These are phyloP conservation scores for Umimayanthus kanabou DNA, from an alignment of 92 coral and sea anemone species.

Conservation along the genomic window DNA sequence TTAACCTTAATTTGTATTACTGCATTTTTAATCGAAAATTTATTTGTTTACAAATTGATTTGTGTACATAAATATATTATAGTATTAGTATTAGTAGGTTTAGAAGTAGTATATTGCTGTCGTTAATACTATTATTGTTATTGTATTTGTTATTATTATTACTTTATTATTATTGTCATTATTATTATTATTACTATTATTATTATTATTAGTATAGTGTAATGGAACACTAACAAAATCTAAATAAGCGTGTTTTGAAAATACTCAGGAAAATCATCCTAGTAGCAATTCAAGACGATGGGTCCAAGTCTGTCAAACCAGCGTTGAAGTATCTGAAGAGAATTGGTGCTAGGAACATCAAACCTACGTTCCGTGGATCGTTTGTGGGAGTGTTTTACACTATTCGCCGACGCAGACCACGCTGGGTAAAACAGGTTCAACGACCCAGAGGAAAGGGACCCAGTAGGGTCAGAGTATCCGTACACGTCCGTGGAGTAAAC, in stretches of 20 bases:
- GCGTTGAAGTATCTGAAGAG: constrained; percentile 15
- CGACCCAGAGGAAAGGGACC: constrained; percentile 22
- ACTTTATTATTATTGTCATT: too few species aligned
- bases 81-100: too few species aligned
- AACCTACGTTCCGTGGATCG: not conserved
- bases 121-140: too few species aligned
- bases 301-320: constrained; percentile 20
- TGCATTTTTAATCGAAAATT: too few species aligned
- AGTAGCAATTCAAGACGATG: constrained; percentile 31
- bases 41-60: too few species aligned
- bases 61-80: too few species aligned
- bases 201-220: too few species aligned
- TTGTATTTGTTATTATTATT: too few species aligned
- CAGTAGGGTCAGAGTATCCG: not conserved
- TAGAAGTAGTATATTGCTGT: too few species aligned
- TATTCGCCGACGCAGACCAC: constrained; percentile 25
- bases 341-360: constrained; percentile 18
- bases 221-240: not conserved
- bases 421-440: constrained; percentile 28
- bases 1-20: too few species aligned
- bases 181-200: too few species aligned
- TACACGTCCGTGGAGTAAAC: constrained; percentile 32
- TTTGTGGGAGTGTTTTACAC: constrained; percentile 35
- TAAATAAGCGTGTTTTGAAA: not conserved
- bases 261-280: constrained; percentile 14